Evolutionary conservation across 2,113 vertebrate species (phyloP).

Genomic region (Piaya cayana): DNA sequence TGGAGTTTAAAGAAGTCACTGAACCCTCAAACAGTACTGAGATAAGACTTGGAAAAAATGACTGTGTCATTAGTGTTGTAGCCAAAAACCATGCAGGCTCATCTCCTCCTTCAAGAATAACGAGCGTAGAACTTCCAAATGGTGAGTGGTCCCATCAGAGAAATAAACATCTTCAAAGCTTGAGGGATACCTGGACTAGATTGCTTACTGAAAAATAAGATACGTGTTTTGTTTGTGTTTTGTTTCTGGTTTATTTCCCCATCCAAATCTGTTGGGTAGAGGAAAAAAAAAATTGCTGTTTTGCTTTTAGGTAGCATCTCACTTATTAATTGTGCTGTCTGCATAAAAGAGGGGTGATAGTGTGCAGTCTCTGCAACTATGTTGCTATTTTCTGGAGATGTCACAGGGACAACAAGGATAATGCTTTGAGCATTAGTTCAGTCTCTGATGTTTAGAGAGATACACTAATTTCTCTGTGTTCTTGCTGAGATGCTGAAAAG

Average conservation of each 20-base stretch:
- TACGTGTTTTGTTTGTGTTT: not conserved
- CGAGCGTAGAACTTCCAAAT: constrained; percentile 68
- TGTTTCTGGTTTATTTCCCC: not conserved
- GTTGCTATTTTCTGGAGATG: not conserved
- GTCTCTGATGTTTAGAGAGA: not conserved
- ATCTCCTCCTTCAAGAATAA: constrained; percentile 76
- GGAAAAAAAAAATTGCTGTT: not conserved
- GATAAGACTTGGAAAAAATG: constrained; percentile 60
- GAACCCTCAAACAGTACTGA: constrained; percentile 68
- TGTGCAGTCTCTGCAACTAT: not conserved
- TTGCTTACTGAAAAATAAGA: not conserved
- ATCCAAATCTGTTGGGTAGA: fast-evolving
- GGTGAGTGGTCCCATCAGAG: constrained; percentile 58
- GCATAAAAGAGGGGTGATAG: not conserved
- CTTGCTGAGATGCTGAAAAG: not conserved
- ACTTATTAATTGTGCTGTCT: not conserved
- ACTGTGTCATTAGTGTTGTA: constrained; percentile 73
- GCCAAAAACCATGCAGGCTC: constrained; percentile 74
- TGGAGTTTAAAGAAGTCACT: constrained; percentile 15
- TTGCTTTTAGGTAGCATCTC: not conserved
- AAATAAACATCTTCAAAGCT: not conserved
- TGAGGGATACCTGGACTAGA: not conserved
- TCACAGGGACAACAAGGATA: not conserved
- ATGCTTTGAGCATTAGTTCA: not conserved
- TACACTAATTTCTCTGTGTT: not conserved